phyloP scores from a whole-genome alignment of 1,140 invertebrate genomes.

The Ceratoteleas bidentatus region DNA sequence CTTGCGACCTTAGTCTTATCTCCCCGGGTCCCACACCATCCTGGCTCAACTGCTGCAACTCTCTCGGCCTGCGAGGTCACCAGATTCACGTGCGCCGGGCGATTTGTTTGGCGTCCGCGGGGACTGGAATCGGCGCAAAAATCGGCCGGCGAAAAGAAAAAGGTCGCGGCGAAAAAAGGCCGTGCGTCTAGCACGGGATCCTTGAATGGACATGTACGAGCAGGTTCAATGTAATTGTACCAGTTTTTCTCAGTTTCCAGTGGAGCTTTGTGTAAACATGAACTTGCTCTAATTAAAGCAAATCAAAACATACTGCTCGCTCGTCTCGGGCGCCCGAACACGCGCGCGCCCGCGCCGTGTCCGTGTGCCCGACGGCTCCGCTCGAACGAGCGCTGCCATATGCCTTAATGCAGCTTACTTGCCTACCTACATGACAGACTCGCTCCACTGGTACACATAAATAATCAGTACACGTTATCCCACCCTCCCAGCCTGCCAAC shows the following conservation, averaged over 20 bases:
- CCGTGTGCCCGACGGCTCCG: constrained; percentile 24
- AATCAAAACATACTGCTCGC: constrained; percentile 68
- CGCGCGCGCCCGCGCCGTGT: background rate
- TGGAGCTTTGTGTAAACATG: constrained; percentile 73
- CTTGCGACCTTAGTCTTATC: too few relatives aligned
- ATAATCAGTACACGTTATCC: constrained; percentile 71
- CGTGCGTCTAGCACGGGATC: constrained; percentile 11
- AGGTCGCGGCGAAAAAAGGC: too few relatives aligned
- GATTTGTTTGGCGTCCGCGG: too few relatives aligned
- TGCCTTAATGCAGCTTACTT: constrained; percentile 60
- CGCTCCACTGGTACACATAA: constrained; percentile 76
- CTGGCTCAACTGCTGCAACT: too few relatives aligned
- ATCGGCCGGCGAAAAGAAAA: too few relatives aligned
- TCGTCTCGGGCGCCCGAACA: constrained; percentile 30
- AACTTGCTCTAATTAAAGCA: constrained; percentile 78
- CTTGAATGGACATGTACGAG: constrained; percentile 43
- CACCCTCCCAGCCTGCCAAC: constrained; percentile 30
- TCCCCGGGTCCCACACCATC: too few relatives aligned
- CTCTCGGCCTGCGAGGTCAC: too few relatives aligned
- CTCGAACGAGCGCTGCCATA: constrained; percentile 33
- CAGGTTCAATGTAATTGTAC: constrained; percentile 70
- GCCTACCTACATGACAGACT: constrained; percentile 75
- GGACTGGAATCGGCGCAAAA: too few relatives aligned
- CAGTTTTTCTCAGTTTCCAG: constrained; percentile 67
- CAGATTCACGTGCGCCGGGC: too few relatives aligned